Conservation (phyloP, 1,140 invertebrate genomes). For the Diorhabda sublineata region DNA sequence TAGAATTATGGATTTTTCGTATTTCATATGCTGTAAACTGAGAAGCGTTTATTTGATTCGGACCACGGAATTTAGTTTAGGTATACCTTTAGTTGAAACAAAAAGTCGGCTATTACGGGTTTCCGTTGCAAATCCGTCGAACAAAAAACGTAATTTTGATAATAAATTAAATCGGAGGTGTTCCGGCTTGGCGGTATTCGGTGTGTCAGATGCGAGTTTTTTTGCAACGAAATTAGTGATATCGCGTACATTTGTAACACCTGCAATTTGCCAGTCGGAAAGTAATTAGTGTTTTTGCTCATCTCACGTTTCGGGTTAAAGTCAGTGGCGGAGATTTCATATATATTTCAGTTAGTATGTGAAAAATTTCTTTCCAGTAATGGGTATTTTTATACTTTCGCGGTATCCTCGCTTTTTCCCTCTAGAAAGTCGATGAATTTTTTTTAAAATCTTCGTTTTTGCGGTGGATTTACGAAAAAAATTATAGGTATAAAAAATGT, state of each 20-base stretch:
- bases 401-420: no score
- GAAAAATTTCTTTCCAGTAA: no score
- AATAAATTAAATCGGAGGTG: conserved; percentile 25
- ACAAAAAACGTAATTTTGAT: conserved; percentile 21
- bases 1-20: no score
- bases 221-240: conserved; percentile 36
- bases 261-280: conserved; percentile 44
- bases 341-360: no score
- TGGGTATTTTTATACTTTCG: no score
- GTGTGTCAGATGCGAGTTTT: conserved; percentile 22
- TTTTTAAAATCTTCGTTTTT: no score
- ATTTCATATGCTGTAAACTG: no score
- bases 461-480: no score
- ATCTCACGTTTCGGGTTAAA: background rate
- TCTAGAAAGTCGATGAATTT: no score
- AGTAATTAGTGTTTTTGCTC: conserved; percentile 44
- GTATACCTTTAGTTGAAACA: background rate
- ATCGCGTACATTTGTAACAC: conserved; percentile 42
- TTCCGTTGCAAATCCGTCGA: conserved; percentile 6
- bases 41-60: no score
- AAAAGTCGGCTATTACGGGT: conserved; percentile 16
- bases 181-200: conserved; percentile 14
- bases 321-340: background rate
- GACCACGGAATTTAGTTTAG: no score
- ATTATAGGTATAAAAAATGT: no score